phyloP scores from a whole-genome alignment of 1,140 invertebrate genomes.

The Melanaphis sacchari region DNA sequence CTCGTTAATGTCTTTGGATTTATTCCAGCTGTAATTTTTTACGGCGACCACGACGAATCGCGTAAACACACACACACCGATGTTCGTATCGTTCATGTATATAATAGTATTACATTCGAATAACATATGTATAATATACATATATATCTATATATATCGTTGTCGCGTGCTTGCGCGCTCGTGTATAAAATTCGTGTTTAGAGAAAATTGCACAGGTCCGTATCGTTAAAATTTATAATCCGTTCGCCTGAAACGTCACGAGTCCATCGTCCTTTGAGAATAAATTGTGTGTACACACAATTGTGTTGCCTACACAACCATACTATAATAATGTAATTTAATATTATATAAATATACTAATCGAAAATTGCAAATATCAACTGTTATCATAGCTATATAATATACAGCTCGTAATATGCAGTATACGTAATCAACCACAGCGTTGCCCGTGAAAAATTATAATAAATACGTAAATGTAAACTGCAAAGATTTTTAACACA shows the following conservation, averaged over 20 bases:
- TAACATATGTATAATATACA: background rate
- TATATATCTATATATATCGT: background rate
- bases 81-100: background rate
- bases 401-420: too few species aligned
- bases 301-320: background rate
- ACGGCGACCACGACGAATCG: background rate
- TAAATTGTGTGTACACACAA: background rate
- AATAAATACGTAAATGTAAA: too few species aligned
- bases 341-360: background rate
- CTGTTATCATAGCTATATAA: background rate
- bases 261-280: background rate
- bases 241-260: background rate
- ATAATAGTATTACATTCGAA: background rate
- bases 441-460: too few species aligned
- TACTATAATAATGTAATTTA: background rate
- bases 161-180: background rate
- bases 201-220: background rate
- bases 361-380: background rate
- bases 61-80: background rate
- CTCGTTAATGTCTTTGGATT: conserved; percentile 37
- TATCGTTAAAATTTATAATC: background rate
- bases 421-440: too few species aligned
- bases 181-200: background rate
- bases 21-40: conserved; percentile 31
- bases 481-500: too few species aligned